These are phyloP conservation scores for Thomomys bottae DNA, from an alignment of 2,113 vertebrate genomes.

Conservation along the genomic window DNA sequence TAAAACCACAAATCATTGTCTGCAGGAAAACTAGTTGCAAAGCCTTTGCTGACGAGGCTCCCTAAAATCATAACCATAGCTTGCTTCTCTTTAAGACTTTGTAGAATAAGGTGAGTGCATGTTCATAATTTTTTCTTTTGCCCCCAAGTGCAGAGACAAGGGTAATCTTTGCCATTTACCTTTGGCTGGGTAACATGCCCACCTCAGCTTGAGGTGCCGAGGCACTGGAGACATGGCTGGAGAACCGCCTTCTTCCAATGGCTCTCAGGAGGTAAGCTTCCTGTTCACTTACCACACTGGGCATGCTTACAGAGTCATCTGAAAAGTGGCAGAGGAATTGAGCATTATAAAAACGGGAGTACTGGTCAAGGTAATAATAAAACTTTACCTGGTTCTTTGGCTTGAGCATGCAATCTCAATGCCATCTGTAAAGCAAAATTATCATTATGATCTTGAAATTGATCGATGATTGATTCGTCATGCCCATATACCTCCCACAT, in stretches of 20 bases:
- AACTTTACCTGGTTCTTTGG: neutral
- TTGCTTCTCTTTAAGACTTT: conserved; percentile 21
- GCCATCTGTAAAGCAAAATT: neutral
- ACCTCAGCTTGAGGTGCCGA: conserved; percentile 91
- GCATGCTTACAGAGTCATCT: conserved; percentile 98
- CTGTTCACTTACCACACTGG: conserved; percentile 99
- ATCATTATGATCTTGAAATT: neutral
- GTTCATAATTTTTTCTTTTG: conserved; percentile 34
- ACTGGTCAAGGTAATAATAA: neutral
- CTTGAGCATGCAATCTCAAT: neutral
- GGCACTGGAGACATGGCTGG: conserved; percentile 95
- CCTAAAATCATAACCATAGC: neutral
- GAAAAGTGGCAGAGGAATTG: conserved; percentile 33
- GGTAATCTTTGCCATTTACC: conserved; percentile 85
- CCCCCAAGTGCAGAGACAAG: conserved; percentile 18
- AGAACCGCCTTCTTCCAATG: conserved; percentile 95
- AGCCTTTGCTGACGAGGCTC: conserved; percentile 3
- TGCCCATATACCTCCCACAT: neutral
- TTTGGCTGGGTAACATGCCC: conserved; percentile 98
- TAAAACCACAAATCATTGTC: conserved; percentile 11
- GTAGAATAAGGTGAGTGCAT: neutral
- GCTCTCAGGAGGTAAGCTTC: conserved; percentile 94
- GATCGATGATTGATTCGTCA: neutral
- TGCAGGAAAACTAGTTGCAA: neutral
- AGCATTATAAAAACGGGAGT: neutral